phyloP scores from a whole-genome alignment of 2,888 invertebrate genomes.

The Drosophila mettleri region DNA sequence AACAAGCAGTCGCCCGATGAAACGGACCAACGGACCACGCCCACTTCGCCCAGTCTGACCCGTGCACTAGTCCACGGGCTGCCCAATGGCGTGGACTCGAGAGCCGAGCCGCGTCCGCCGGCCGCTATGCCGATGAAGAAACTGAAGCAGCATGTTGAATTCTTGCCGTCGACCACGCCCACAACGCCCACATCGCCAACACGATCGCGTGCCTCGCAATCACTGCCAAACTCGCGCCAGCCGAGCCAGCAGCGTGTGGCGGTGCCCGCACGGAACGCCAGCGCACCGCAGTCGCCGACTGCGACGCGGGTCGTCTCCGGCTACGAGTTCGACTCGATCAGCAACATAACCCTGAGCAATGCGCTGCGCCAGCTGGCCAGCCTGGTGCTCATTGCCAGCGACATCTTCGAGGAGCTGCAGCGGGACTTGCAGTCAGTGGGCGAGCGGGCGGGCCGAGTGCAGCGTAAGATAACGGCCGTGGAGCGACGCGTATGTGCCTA shows the following conservation, averaged over 20 bases:
- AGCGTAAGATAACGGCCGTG: constrained; percentile 89
- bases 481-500: constrained; percentile 90
- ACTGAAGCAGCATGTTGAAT: constrained; percentile 82
- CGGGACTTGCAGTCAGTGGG: constrained; percentile 90
- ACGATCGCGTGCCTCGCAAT: constrained; percentile 54
- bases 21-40: constrained; percentile 23
- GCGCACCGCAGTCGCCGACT: constrained; percentile 76
- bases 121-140: constrained; percentile 79
- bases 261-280: constrained; percentile 48
- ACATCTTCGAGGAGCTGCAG: constrained; percentile 93
- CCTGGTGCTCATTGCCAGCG: constrained; percentile 92
- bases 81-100: constrained; percentile 30
- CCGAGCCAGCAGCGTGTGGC: constrained; percentile 63
- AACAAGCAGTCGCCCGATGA: constrained; percentile 71
- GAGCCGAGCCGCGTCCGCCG: constrained; percentile 57
- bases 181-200: constrained; percentile 41
- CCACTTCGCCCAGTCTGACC: constrained; percentile 48
- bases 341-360: constrained; percentile 94
- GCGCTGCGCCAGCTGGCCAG: constrained; percentile 94
- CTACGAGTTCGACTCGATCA: constrained; percentile 93
- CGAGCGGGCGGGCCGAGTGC: constrained; percentile 90
- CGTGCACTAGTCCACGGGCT: constrained; percentile 60
- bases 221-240: constrained; percentile 69
- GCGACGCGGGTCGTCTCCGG: constrained; percentile 86
- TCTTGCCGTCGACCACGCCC: constrained; percentile 68